phyloP scores from a whole-genome alignment of 1,140 invertebrate genomes.

The Panagrolaimus sp. region DNA sequence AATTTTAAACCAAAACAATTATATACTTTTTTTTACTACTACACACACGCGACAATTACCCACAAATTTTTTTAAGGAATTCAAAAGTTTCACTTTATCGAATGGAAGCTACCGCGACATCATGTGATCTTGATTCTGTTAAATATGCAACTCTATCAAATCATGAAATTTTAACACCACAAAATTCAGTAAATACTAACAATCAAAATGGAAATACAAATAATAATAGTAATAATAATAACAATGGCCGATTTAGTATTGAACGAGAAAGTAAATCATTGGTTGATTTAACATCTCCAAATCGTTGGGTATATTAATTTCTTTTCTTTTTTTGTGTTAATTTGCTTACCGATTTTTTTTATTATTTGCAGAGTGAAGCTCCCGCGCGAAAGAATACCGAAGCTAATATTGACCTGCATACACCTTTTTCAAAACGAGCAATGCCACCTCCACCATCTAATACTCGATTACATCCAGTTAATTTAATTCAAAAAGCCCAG shows the following conservation, averaged over 20 bases:
- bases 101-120: constrained; percentile 8
- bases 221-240: background rate
- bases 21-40: background rate
- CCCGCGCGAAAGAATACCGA: constrained; percentile 31
- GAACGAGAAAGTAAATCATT: constrained; percentile 42
- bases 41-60: background rate
- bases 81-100: background rate
- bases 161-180: constrained; percentile 16
- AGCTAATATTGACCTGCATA: constrained; percentile 11
- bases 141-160: background rate
- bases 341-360: background rate
- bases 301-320: background rate
- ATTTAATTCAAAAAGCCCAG: constrained; percentile 12
- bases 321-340: no score
- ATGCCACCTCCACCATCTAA: constrained; percentile 17
- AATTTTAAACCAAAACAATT: background rate
- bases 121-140: background rate
- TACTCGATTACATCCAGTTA: constrained; percentile 5
- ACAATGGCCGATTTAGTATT: constrained; percentile 7
- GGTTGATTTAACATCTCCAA: constrained; percentile 26
- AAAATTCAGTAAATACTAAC: constrained; percentile 11
- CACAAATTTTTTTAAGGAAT: background rate
- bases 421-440: constrained; percentile 21
- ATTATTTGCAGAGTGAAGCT: constrained; percentile 18
- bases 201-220: constrained; percentile 9